phyloP scores from a whole-genome alignment of 2,797 vertebrate species.

The Eurystomus glaucurus region DNA sequence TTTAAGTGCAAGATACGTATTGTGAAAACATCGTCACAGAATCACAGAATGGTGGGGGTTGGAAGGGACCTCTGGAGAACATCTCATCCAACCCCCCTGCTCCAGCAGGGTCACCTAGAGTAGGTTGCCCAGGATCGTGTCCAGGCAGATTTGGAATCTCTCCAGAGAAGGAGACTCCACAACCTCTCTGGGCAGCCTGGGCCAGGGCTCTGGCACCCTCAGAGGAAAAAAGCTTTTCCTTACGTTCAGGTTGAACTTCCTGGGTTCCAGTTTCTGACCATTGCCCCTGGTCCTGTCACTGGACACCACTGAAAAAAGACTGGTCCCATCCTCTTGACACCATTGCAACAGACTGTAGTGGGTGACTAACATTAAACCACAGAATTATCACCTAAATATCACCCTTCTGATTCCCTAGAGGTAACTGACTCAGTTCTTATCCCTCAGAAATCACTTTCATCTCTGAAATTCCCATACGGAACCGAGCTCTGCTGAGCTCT shows the following conservation, averaged over 20 bases:
- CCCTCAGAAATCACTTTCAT: not conserved
- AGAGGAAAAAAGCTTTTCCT: not conserved
- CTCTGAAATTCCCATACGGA: rapidly evolving
- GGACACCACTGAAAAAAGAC: not conserved
- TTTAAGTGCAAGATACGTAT: not conserved
- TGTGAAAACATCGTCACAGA: not conserved
- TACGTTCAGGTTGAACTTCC: not conserved
- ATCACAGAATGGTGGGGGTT: not conserved
- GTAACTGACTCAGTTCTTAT: rapidly evolving
- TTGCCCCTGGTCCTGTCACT: not conserved
- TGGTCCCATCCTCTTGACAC: not conserved
- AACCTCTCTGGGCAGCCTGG: not conserved
- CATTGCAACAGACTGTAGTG: not conserved
- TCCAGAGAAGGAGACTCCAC: not conserved
- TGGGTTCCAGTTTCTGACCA: not conserved
- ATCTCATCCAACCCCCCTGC: not conserved
- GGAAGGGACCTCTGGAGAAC: not conserved
- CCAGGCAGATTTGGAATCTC: not conserved
- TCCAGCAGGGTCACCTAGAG: not conserved
- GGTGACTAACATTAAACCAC: not conserved
- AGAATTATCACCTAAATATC: not conserved
- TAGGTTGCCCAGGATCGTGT: not conserved
- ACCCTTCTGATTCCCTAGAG: not conserved
- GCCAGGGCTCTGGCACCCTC: not conserved
- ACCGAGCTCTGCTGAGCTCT: not conserved